Evolutionary conservation across 2,888 invertebrate species (phyloP), one percentile per base, ranked within the genome.

Genomic region (Drosophila monieri): DNA sequence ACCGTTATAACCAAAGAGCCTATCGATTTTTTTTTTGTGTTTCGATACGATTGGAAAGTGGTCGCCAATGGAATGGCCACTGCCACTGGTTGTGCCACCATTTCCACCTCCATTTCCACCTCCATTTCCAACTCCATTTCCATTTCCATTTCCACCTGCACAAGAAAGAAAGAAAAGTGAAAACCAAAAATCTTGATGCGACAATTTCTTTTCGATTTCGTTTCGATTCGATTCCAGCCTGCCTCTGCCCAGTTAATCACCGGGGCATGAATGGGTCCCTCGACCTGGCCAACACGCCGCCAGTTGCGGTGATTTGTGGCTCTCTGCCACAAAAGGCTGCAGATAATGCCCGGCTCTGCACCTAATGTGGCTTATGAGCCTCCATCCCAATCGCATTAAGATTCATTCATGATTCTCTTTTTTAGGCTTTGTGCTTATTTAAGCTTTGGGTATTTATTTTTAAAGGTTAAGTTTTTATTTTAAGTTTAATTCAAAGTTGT

Each of bases 121-220:
- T 65, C 44, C 44, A 66, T 6, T 58, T 60, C 23, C 61, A 58
- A 10, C 27, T 57, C 57, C 57, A 59, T 47, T 68, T 21, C 21
- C 21, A 21, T 21, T 53, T 43, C 51, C 58, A 58, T 44, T 67
- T 57, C 39, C 46, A 41, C 32, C 21, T 43, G 43, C 44, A 37
- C 35, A 32, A 69, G 18, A 78, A 73, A 62, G n/a, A n/a, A n/a
- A n/a, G n/a, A 83, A 87, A 85, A 88, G 80, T 85, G 85, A 88
- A 87, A 83, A 85, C 69, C n/a, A n/a, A n/a, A n/a, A n/a, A n/a
- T n/a, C n/a, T 61, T 65, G 60, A 64, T 69, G 77, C 60, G 77
- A 78, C 78, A 78, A 72, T 78, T 83, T 72, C 49, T 49, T 66
- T 60, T 62, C 15, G 46, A 21, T 21, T 58, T 73, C 75, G 58